These are phyloP conservation scores for Eurystomus glaucurus DNA, from an alignment of 2,797 vertebrate genomes.

Conservation along the genomic window DNA sequence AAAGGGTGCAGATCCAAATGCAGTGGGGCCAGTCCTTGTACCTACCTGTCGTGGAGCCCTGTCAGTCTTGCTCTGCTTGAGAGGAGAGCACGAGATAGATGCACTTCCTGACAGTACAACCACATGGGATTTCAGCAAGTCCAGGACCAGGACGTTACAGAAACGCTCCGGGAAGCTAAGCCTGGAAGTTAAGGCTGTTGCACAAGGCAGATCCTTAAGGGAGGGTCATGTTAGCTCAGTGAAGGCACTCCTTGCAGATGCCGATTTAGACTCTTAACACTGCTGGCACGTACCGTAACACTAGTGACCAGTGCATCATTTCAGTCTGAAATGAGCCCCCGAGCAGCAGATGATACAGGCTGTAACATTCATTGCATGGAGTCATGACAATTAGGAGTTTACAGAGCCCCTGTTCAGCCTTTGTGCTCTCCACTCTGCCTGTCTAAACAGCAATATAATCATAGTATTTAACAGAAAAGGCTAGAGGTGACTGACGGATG, in stretches of 20 bases:
- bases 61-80: not conserved
- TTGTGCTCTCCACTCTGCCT: not conserved
- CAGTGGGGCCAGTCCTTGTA: too few species aligned
- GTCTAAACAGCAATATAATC: not conserved
- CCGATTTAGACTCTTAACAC: not conserved
- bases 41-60: not conserved
- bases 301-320: not conserved
- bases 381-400: not conserved
- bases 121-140: not conserved
- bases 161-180: not conserved
- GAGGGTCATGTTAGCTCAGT: not conserved
- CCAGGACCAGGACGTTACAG: fast-evolving
- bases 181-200: not conserved
- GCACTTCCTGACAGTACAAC: not conserved
- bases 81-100: not conserved
- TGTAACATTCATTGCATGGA: not conserved
- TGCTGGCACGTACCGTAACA: not conserved
- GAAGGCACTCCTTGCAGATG: not conserved
- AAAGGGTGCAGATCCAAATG: not conserved
- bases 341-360: not conserved
- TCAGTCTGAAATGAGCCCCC: not conserved
- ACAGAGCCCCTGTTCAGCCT: not conserved
- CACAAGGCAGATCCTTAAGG: not conserved
- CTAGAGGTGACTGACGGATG: not conserved
- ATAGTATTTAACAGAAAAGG: not conserved